Percentiles rank a stretch among this genome's conserved stretches.
These are phyloP conservation scores for Hystrix cristata DNA, from an alignment of 2,113 vertebrate genomes.

Conservation along the genomic window DNA sequence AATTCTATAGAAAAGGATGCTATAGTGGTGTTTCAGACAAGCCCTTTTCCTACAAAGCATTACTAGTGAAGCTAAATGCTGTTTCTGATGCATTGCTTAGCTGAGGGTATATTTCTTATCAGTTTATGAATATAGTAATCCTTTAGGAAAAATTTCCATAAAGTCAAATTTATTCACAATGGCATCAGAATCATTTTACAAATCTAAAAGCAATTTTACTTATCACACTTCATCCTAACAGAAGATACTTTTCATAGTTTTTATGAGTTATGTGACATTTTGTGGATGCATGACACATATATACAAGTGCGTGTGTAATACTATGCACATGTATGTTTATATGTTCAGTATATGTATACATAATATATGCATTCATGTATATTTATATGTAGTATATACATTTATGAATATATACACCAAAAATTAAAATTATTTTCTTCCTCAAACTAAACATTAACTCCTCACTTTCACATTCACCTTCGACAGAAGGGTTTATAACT, in stretches of 20 bases:
- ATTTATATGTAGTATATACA: not conserved
- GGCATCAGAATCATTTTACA: conserved; percentile 30
- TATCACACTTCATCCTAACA: not conserved
- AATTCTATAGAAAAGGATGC: not conserved
- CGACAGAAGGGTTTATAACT: not conserved
- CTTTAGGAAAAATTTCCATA: not conserved
- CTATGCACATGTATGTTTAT: not conserved
- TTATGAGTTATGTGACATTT: not conserved
- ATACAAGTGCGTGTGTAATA: not conserved
- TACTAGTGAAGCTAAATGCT: not conserved
- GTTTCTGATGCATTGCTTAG: not conserved
- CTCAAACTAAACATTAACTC: conserved; percentile 5
- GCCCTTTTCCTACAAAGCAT: not conserved
- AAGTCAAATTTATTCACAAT: conserved; percentile 23
- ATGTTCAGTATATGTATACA: not conserved
- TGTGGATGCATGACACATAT: not conserved
- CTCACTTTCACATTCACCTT: not conserved
- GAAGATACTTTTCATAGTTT: not conserved
- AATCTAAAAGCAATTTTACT: conserved; percentile 47
- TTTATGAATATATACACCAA: not conserved
- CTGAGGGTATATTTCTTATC: not conserved
- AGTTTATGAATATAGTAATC: not conserved
- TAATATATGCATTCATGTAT: too few species aligned
- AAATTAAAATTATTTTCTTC: conserved; percentile 41
- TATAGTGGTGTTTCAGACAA: not conserved